phyloP scores from a whole-genome alignment of 2,113 vertebrate genomes.

The Phylloscopus trochilus region DNA sequence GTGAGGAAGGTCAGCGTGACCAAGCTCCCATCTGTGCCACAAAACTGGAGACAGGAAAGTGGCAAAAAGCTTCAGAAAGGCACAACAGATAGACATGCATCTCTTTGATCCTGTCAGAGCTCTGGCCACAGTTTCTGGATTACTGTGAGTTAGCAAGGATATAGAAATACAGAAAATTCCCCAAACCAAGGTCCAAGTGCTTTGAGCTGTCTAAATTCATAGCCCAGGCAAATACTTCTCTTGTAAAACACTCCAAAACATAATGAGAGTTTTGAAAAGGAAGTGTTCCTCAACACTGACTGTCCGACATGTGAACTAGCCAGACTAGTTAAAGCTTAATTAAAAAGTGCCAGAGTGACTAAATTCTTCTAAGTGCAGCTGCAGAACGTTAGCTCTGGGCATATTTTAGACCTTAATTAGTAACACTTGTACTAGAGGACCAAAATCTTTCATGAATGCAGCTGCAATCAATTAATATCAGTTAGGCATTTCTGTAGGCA shows the following conservation, averaged over 20 bases:
- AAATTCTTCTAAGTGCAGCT: slow-evolving; percentile 52
- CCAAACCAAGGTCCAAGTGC: not conserved
- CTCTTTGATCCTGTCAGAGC: not conserved
- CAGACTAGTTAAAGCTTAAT: slow-evolving; percentile 43
- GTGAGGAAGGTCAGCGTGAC: not conserved
- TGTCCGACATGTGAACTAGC: not conserved
- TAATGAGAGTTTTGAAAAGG: not conserved
- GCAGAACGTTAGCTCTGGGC: slow-evolving; percentile 25
- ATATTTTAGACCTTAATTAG: slow-evolving; percentile 56
- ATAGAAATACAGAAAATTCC: not conserved
- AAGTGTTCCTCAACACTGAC: not conserved
- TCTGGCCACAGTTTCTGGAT: not conserved
- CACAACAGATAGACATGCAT: not conserved
- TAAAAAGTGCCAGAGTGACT: slow-evolving; percentile 44
- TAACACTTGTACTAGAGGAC: slow-evolving; percentile 51
- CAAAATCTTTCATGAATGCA: slow-evolving; percentile 21
- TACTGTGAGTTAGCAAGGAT: not conserved
- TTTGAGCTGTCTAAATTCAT: not conserved
- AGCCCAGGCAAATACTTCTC: not conserved
- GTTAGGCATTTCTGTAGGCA: not conserved
- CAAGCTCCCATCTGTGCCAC: not conserved
- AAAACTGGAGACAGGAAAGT: not conserved
- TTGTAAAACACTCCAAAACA: not conserved
- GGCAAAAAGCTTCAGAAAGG: not conserved
- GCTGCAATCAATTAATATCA: slow-evolving; percentile 44